Conservation (phyloP, 2,113 vertebrate genomes). For the Tenebrosternarchus preto region DNA sequence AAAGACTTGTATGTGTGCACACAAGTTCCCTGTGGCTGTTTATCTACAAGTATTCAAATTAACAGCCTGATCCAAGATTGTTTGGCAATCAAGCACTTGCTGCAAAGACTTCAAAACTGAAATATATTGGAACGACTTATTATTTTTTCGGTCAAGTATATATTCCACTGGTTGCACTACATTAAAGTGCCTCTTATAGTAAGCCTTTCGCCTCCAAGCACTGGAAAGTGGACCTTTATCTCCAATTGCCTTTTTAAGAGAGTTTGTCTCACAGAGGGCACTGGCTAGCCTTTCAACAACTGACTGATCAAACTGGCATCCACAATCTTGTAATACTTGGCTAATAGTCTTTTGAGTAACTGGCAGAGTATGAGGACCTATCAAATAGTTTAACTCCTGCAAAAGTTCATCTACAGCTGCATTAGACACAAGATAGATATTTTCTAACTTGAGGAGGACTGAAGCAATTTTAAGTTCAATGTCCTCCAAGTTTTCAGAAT, state of each 20-base stretch:
- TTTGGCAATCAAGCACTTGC: conserved; percentile 46
- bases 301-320: conserved; percentile 41
- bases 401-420: too few relatives aligned
- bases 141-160: conserved; percentile 21
- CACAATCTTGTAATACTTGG: conserved; percentile 31
- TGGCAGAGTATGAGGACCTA: neutral
- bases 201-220: conserved; percentile 42
- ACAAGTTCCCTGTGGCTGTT: conserved; percentile 7
- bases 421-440: too few relatives aligned
- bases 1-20: conserved; percentile 30
- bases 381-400: too few relatives aligned
- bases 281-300: conserved; percentile 38
- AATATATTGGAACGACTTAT: conserved; percentile 49
- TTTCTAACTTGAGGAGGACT: too few relatives aligned
- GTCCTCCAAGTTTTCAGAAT: too few relatives aligned
- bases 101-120: conserved; percentile 49
- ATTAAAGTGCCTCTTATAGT: conserved; percentile 48
- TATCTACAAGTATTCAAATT: conserved; percentile 26
- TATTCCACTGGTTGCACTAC: conserved; percentile 46
- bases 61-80: conserved; percentile 37
- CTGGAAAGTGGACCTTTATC: conserved; percentile 43
- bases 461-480: too few relatives aligned
- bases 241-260: conserved; percentile 12
- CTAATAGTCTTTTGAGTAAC: conserved; percentile 13
- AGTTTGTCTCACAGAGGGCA: conserved; percentile 26